These are phyloP conservation scores for Altica lythri DNA, from an alignment of 2,888 invertebrate genomes.

Conservation along the genomic window DNA sequence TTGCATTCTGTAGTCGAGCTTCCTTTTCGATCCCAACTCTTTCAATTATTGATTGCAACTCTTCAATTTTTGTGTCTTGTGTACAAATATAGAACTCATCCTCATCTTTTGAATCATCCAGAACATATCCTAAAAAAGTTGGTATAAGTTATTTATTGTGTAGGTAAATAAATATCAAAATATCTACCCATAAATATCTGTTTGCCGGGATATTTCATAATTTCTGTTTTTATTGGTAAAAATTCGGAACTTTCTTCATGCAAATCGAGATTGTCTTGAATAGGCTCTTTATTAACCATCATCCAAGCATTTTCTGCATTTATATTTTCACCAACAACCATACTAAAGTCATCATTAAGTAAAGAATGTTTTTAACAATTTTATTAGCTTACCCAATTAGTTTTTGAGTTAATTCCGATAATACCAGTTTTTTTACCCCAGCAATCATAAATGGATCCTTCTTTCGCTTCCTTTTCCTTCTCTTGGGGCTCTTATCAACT, in stretches of 20 bases:
- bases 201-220: slow-evolving; percentile 50
- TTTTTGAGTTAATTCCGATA: slow-evolving; percentile 65
- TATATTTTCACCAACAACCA: slow-evolving; percentile 70
- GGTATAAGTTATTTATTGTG: no score
- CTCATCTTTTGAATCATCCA: slow-evolving; percentile 63
- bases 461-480: slow-evolving; percentile 32
- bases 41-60: no score
- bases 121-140: slow-evolving; percentile 63
- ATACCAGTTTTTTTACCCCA: slow-evolving; percentile 61
- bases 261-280: slow-evolving; percentile 67
- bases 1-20: slow-evolving; percentile 40
- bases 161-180: neutral
- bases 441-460: slow-evolving; percentile 56
- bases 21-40: slow-evolving; percentile 28
- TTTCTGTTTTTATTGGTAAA: slow-evolving; percentile 53
- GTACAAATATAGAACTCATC: slow-evolving; percentile 75
- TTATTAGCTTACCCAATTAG: slow-evolving; percentile 58
- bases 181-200: slow-evolving; percentile 39
- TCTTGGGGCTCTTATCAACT: slow-evolving; percentile 16
- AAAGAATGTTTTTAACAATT: no score
- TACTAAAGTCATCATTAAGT: no score
- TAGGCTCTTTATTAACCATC: slow-evolving; percentile 63
- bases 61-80: slow-evolving; percentile 43
- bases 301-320: slow-evolving; percentile 78
- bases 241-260: slow-evolving; percentile 62